Conservation (phyloP, 2,888 invertebrate species). For the Ichneumon xanthorius region DNA sequence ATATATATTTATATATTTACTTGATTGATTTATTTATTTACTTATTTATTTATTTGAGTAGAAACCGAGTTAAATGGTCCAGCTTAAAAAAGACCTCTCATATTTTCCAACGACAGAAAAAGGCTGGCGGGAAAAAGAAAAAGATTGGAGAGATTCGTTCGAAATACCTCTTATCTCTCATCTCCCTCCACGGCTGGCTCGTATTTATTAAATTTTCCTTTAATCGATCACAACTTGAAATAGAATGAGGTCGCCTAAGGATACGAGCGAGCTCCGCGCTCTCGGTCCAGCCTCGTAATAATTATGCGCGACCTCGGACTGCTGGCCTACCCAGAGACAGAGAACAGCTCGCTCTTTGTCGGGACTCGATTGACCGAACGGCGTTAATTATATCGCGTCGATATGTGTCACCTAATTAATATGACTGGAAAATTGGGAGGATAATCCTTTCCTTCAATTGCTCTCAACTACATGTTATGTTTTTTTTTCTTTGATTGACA, state of each 20-base stretch:
- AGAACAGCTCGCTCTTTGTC: conserved; percentile 45
- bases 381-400: conserved; percentile 46
- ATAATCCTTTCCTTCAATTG: background rate
- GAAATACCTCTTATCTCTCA: background rate
- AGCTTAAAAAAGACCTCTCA: background rate
- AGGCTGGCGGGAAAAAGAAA: background rate
- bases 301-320: conserved; percentile 56
- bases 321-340: conserved; percentile 2
- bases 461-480: background rate
- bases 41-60: too few species aligned
- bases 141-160: background rate
- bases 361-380: conserved; percentile 51
- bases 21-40: too few species aligned
- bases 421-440: background rate
- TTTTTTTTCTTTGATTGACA: background rate
- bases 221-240: conserved; percentile 67
- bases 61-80: too few species aligned
- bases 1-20: too few species aligned
- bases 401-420: conserved; percentile 3
- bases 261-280: conserved; percentile 39
- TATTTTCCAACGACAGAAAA: background rate
- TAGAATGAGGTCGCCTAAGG: conserved; percentile 66
- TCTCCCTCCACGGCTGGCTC: background rate
- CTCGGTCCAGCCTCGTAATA: conserved; percentile 49
- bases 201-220: conserved; percentile 62